These are phyloP conservation scores for Oreocharis arfaki DNA, from an alignment of 2,113 vertebrate species.

Conservation along the genomic window DNA sequence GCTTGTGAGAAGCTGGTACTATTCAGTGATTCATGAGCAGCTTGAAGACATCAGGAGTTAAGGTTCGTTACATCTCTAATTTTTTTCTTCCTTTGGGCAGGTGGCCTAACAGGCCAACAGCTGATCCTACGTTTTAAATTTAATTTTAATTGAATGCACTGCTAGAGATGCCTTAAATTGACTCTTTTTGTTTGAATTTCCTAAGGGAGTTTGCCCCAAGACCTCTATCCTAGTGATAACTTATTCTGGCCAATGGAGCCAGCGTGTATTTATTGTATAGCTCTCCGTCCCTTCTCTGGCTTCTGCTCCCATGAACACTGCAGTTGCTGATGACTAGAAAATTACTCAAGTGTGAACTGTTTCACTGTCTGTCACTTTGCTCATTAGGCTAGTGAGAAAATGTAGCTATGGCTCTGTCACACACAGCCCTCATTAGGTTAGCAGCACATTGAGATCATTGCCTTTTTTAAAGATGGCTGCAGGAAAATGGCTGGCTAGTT, in stretches of 20 bases:
- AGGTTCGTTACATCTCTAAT: constrained; percentile 15
- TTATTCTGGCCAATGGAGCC: constrained; percentile 70
- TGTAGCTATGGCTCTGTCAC: constrained; percentile 72
- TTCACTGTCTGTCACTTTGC: constrained; percentile 79
- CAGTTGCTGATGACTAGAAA: constrained; percentile 72
- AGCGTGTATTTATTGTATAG: constrained; percentile 61
- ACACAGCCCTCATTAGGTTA: constrained; percentile 73
- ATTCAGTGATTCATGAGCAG: not conserved
- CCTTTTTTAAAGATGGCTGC: constrained; percentile 74
- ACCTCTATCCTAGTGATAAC: constrained; percentile 74
- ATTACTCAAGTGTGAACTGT: constrained; percentile 78
- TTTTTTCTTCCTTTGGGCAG: constrained; percentile 46
- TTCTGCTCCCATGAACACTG: constrained; percentile 39
- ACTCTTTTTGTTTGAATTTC: constrained; percentile 70
- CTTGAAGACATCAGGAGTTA: not conserved
- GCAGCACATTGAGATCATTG: constrained; percentile 66
- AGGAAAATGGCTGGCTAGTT: constrained; percentile 53
- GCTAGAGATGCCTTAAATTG: constrained; percentile 65
- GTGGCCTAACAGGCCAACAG: constrained; percentile 46
- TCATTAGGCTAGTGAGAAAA: constrained; percentile 79
- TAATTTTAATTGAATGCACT: constrained; percentile 73
- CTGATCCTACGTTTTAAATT: constrained; percentile 65
- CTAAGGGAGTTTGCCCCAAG: constrained; percentile 67
- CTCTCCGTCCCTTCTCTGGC: constrained; percentile 3
- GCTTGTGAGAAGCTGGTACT: not conserved